Evolutionary conservation across 2,797 vertebrate species (phyloP), one percentile per base, ranked within the genome.

Genomic region (Gallinago solitaria): DNA sequence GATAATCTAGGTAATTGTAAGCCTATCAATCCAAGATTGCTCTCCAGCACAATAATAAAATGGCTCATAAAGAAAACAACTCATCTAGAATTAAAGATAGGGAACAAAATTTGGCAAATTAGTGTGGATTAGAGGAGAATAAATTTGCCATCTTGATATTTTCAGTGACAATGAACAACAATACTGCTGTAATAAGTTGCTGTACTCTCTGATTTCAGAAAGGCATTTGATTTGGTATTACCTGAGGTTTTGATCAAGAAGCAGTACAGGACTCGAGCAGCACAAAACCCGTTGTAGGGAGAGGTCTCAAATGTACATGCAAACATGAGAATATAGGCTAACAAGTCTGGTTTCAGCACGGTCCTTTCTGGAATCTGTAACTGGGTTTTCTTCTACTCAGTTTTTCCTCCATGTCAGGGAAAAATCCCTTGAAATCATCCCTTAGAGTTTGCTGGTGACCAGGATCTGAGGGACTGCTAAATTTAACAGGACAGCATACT

Each of bases 31-130:
- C 51, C 54, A 51, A 83, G 54, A 35, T 5, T 48, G 45, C 48
- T 89, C 30, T 76, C 45, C 56, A 90, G 64, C 50, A 77, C 54
- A 45, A n/a, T n/a, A 85, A 85, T 56, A 84, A 92, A 76, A 83
- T 12, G 30, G 41, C 19, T 83, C 19, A 27, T 56, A 43, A 57
- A 82, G 32, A 68, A 69, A 9, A 33, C 12, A 80, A 23, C 19
- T 69, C 9, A 80, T 73, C 32, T 32, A 47, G 73, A 77, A 74
- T 74, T 83, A 77, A 88, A 94, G 16, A 70, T 1, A 8, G 16
- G 24, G 35, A 80, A 45, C 27, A 65, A 50, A 89, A 77, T 83
- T 41, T 23, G 30, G 51, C 17, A 73, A 50, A 73, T 41, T 33
- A 61, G 18, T 10, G 11, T 32, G 37, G 41, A 92, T 65, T 50